These are phyloP conservation scores for Atopsyche davidsoni DNA, from an alignment of 1,140 invertebrate genomes.

Conservation along the genomic window DNA sequence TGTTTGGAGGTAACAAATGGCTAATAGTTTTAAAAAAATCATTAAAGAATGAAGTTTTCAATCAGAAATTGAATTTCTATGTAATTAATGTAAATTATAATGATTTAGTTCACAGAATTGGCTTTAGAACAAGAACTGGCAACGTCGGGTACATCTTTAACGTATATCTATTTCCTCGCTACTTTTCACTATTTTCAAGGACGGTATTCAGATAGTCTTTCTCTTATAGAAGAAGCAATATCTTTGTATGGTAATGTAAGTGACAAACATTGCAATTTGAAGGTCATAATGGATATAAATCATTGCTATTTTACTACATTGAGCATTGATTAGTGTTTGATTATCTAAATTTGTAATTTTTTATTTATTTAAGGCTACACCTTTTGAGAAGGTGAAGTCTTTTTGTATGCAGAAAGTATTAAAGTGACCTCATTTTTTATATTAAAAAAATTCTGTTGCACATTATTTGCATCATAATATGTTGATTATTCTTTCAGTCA, in stretches of 20 bases:
- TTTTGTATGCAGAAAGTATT: neutral
- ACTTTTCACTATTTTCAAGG: slow-evolving; percentile 11
- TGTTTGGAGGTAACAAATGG: slow-evolving; percentile 12
- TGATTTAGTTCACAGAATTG: slow-evolving; percentile 12
- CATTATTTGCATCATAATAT: neutral
- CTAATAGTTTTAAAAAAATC: neutral
- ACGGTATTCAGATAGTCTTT: slow-evolving; percentile 1
- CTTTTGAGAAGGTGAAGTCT: neutral
- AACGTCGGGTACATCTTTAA: neutral
- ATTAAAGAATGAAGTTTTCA: neutral
- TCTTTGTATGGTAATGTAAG: neutral
- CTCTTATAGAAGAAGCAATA: neutral
- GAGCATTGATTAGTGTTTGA: too few relatives aligned
- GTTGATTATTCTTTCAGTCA: slow-evolving; percentile 5
- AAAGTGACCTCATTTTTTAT: neutral
- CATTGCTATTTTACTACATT: too few relatives aligned
- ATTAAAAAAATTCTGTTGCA: neutral
- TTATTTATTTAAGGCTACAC: too few relatives aligned
- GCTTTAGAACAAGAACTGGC: slow-evolving; percentile 5
- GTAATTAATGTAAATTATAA: neutral
- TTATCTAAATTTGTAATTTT: too few relatives aligned
- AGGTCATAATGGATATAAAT: neutral
- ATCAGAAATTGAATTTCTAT: neutral
- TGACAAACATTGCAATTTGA: neutral
- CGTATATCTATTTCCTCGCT: slow-evolving; percentile 11